Base-by-base conservation (phyloP, 1,140 invertebrate species). In the Cheumatopsyche charites region DNA sequence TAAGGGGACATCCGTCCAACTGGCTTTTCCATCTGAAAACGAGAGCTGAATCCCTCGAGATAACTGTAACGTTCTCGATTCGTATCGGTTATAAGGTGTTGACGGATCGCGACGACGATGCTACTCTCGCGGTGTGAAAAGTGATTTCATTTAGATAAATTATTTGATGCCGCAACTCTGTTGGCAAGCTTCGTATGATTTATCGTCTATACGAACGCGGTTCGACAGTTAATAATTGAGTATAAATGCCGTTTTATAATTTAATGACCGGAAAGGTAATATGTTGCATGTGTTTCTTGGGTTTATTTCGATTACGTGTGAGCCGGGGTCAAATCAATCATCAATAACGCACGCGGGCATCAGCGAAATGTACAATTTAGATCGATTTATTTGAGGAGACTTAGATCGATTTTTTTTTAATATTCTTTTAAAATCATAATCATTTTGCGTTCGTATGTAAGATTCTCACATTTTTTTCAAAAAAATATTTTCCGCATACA, bases 1-100 rank as follows among this genome's bases (percentile, higher is more conserved):
- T 72, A 72, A 72, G 70, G n/a, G 26, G 58, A 67, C 70, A 72
- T 72, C 70, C 70, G 70, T 72, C 9, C 3, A 36, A 36, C 29
- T 4, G 29, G 29, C 62, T 63, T 23, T 58, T 25, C 19, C 17
- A 58, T 58, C 55, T 25, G 55, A 58, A 58, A n/a, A 58, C 9
- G 23, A 58, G 3, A 25, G 55, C 19, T 13, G 21, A 58, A 58
- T 19, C 17, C 23, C 49, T 12, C 23, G 6, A 5, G 15, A 52
- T 58, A 58, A 58, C 55, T 58, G 55, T 58, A 58, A 12, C 29
- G 29, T 36, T 9, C n/a, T n/a, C 29, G 29, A 36, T 36, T 36
- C 29, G 3, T 36, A 36, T 36, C 9, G 9, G 29, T 9, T 9
- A 36, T 36, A 36, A 52, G 55, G 19, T 19, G 55, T 58, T 52